A percentile compares a stretch with the other conserved stretches of the same genome.
Evolutionary conservation across 2,888 invertebrate genomes (phyloP).

Genomic region (Idaea aversata): DNA sequence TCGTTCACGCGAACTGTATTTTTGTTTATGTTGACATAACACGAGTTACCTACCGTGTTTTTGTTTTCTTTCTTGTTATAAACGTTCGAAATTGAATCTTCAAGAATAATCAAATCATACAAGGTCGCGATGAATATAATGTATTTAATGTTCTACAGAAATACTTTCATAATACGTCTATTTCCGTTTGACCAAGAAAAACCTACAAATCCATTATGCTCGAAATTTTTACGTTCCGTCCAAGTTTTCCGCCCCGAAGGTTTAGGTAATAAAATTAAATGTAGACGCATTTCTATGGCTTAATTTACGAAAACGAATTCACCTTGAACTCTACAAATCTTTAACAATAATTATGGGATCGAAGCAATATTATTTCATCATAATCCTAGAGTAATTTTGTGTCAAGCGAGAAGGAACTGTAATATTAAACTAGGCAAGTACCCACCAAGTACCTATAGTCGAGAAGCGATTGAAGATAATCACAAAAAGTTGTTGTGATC

Average conservation of each 20-base stretch:
- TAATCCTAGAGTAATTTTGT: neutral
- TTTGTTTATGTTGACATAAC: constrained; percentile 1
- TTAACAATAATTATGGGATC: no score
- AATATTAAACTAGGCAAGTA: neutral
- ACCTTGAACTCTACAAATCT: no score
- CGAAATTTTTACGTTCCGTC: no score
- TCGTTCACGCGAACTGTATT: neutral
- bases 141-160: no score
- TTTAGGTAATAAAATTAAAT: no score
- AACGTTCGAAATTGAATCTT: neutral
- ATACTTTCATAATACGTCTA: no score
- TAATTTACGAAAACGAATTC: no score
- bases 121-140: neutral
- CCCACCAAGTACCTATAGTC: neutral
- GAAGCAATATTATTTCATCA: no score
- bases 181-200: no score
- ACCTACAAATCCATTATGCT: no score
- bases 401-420: neutral
- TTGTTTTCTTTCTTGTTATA: neutral
- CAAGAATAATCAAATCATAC: neutral
- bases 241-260: no score
- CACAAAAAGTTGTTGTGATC: neutral
- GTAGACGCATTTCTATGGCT: no score
- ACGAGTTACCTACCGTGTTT: neutral
- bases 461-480: neutral